Conservation (phyloP, 2,113 vertebrate genomes). For the Anhinga rufa region DNA sequence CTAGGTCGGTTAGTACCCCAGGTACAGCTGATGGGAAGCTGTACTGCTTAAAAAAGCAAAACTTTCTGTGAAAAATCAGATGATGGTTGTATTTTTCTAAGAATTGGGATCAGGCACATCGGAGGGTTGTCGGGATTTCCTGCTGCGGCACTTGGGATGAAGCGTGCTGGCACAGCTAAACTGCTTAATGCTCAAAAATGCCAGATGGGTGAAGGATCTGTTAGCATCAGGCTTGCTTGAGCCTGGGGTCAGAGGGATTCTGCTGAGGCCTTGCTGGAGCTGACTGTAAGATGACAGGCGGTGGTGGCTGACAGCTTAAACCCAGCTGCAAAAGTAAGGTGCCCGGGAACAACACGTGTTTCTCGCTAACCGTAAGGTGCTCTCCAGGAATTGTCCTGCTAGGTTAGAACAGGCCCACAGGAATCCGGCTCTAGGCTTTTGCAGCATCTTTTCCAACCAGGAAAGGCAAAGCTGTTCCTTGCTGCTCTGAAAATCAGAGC, state of each 20-base stretch:
- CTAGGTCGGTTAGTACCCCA: neutral
- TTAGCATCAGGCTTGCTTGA: neutral
- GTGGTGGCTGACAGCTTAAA: neutral
- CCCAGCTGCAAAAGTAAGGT: neutral
- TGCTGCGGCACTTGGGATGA: neutral
- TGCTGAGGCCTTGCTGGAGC: neutral
- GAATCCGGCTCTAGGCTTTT: neutral
- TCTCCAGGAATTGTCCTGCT: neutral
- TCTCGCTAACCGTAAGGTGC: neutral
- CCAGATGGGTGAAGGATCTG: rapidly evolving
- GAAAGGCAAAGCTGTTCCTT: neutral
- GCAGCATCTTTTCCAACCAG: neutral
- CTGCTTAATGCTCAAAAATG: neutral
- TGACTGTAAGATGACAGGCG: neutral
- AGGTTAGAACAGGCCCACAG: neutral
- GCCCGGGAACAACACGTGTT: neutral
- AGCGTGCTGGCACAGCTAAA: rapidly evolving
- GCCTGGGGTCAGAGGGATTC: neutral
- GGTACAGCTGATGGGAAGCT: too few species aligned
- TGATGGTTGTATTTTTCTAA: neutral
- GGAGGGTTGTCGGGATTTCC: neutral
- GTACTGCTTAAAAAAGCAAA: neutral
- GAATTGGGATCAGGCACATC: neutral
- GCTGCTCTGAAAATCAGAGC: neutral
- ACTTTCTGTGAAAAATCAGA: neutral